Evolutionary conservation across 1,140 invertebrate species (phyloP).

Genomic region (Drosophila pallidifrons): DNA sequence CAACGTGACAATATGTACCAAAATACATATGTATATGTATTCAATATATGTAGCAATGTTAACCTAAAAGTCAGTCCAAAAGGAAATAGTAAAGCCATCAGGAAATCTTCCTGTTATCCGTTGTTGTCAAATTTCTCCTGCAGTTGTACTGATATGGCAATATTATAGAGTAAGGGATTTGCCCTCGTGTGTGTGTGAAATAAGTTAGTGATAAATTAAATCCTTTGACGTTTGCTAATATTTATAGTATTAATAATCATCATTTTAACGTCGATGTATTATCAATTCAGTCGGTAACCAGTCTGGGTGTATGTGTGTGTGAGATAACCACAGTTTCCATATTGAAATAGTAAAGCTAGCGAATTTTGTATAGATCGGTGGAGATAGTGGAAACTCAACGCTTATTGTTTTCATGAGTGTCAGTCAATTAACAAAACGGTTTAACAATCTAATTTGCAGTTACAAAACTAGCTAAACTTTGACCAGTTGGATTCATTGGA

Average conservation of each 20-base stretch:
- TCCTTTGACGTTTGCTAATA: slow-evolving; percentile 76
- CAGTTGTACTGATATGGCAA: too few relatives aligned
- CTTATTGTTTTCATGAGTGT: slow-evolving; percentile 71
- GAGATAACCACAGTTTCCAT: slow-evolving; percentile 56
- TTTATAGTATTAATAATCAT: slow-evolving; percentile 82
- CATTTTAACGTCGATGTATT: slow-evolving; percentile 46
- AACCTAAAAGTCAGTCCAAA: too few relatives aligned
- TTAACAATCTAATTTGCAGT: slow-evolving; percentile 51
- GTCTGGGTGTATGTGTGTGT: neutral
- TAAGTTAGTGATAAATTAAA: slow-evolving; percentile 68
- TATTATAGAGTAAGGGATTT: neutral
- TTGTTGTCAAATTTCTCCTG: too few relatives aligned
- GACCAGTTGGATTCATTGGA: slow-evolving; percentile 14
- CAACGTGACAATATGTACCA: too few relatives aligned
- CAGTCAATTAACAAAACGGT: slow-evolving; percentile 60
- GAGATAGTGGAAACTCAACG: slow-evolving; percentile 17
- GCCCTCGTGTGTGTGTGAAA: slow-evolving; percentile 24
- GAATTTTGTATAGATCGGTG: slow-evolving; percentile 25
- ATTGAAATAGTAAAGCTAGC: slow-evolving; percentile 59
- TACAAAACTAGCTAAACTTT: slow-evolving; percentile 50
- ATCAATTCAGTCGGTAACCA: slow-evolving; percentile 35
- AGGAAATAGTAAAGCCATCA: too few relatives aligned
- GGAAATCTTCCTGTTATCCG: too few relatives aligned
- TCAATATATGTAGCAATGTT: too few relatives aligned
- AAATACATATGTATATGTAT: too few relatives aligned